phyloP scores from a whole-genome alignment of 2,797 vertebrate species.

The Cuculus canorus region DNA sequence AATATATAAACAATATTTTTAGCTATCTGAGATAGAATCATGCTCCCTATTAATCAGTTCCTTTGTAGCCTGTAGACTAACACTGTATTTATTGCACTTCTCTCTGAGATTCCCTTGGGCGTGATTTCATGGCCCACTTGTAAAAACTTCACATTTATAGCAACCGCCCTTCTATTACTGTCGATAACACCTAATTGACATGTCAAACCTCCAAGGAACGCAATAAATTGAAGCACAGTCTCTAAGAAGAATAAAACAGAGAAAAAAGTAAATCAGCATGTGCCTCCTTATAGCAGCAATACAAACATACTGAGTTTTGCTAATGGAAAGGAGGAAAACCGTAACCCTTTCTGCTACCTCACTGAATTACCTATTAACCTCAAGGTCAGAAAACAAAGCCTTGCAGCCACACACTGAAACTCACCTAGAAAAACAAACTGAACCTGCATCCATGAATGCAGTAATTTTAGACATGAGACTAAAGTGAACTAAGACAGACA shows the following conservation, averaged over 20 bases:
- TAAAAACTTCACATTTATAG: slow-evolving; percentile 79
- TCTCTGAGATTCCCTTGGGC: slow-evolving; percentile 57
- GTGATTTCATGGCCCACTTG: slow-evolving; percentile 69
- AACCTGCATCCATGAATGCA: not conserved
- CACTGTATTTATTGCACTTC: slow-evolving; percentile 54
- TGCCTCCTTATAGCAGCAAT: slow-evolving; percentile 26
- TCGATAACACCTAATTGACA: slow-evolving; percentile 79
- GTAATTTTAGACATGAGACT: slow-evolving; percentile 1
- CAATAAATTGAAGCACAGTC: slow-evolving; percentile 72
- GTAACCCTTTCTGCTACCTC: slow-evolving; percentile 3
- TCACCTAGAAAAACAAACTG: not conserved
- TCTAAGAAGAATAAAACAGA: slow-evolving; percentile 68
- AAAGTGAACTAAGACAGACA: not conserved
- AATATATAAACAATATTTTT: slow-evolving; percentile 64
- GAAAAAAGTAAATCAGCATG: slow-evolving; percentile 69
- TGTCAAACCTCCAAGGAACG: slow-evolving; percentile 75
- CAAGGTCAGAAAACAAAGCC: slow-evolving; percentile 1
- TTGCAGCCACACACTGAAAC: not conserved
- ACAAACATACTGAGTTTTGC: not conserved
- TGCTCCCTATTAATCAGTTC: slow-evolving; percentile 64
- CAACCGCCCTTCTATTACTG: slow-evolving; percentile 76
- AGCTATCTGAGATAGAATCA: slow-evolving; percentile 46
- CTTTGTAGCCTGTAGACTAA: slow-evolving; percentile 36
- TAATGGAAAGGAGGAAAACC: slow-evolving; percentile 44
- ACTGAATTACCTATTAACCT: slow-evolving; percentile 48